Conservation (phyloP, 2,113 vertebrate genomes). For the Porphyrio hochstetteri region DNA sequence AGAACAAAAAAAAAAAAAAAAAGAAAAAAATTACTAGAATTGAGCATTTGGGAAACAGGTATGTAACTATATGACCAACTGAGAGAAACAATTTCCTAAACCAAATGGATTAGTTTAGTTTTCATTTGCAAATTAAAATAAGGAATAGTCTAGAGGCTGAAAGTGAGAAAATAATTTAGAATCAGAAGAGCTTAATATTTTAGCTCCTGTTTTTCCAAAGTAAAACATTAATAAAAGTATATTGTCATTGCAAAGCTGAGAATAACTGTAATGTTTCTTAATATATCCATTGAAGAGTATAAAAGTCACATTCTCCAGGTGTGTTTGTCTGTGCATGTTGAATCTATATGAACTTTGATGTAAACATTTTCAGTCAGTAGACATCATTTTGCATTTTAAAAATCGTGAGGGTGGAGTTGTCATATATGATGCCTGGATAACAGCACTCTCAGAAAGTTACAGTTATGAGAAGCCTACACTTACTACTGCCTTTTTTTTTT, state of each 20-base stretch:
- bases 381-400: conserved; percentile 31
- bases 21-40: not conserved
- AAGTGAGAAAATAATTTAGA: not conserved
- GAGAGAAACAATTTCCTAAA: not conserved
- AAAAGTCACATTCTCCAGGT: conserved; percentile 51
- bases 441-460: not conserved
- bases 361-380: conserved; percentile 58
- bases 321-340: not conserved
- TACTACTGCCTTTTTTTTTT: not conserved
- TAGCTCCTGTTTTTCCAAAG: conserved; percentile 17
- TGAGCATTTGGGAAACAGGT: not conserved
- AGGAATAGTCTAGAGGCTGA: not conserved
- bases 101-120: not conserved
- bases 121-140: not conserved
- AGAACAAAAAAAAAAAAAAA: not conserved
- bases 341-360: conserved; percentile 11
- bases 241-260: conserved; percentile 2
- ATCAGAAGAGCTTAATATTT: not conserved
- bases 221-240: not conserved
- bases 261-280: conserved; percentile 47
- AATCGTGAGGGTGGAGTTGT: not conserved
- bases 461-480: not conserved
- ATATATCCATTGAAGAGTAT: conserved; percentile 40
- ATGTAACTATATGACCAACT: not conserved
- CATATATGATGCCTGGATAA: conserved; percentile 39